Evolutionary conservation across 2,888 invertebrate species (phyloP), one percentile per base, ranked within the genome.

Genomic region (Hypolimnas misippus): DNA sequence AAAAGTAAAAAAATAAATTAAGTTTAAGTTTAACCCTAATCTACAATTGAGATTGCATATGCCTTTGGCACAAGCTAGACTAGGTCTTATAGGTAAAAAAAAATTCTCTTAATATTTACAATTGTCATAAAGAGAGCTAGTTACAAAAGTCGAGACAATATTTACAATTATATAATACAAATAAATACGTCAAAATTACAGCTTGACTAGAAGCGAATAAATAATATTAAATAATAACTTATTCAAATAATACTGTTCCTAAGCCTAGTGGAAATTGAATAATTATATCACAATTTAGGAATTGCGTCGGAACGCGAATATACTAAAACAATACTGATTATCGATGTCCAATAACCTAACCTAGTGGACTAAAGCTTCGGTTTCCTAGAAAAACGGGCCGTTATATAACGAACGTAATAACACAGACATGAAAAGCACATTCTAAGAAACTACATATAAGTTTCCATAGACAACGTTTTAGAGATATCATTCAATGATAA

Each of bases 211-310:
- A 81, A 75, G 75, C 76, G 35, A 76, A 58, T 55, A 31, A 51
- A 80, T 76, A 73, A 72, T 71, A 74, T 71, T 63, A n/a, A n/a
- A n/a, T n/a, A n/a, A n/a, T n/a, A 29, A 46, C 52, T 59, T 56
- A 61, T 55, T 19, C 4, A 19, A 46, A 50, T 68, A 71, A 70
- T 62, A 57, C 51, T 64, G 61, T 40, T 61, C 60, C 57, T 70
- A 74, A 72, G 67, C 67, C 73, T 77, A 83, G 70, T 76, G 76
- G 76, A 81, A 81, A 79, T 85, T 80, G 82, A 87, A 84, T 83
- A 81, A 77, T 79, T 83, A 82, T 89, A 91, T 91, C 90, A 91
- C 90, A 91, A 85, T 84, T 84, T 87, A 90, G 91, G 91, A 91
- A 90, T 89, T 76, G 83, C 89, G 88, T 72, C 35, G 21, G 75